phyloP scores from a whole-genome alignment of 35 echinoderm and acorn worm genomes.

The Amphiura filiformis region DNA sequence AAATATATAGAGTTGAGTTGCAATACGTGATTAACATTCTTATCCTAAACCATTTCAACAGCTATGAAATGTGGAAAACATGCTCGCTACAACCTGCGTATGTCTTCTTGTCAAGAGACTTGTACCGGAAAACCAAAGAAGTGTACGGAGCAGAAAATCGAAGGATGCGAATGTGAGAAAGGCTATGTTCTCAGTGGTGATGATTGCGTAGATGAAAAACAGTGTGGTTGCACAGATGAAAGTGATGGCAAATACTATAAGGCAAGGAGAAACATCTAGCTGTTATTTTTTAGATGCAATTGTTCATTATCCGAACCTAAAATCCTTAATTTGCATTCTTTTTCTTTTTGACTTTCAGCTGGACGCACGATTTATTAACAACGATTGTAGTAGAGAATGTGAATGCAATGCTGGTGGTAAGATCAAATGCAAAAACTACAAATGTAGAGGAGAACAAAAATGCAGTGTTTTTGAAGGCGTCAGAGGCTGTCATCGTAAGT shows the following conservation, averaged over 20 bases:
- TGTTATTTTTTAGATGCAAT: background rate
- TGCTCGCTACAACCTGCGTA: conserved; percentile 24
- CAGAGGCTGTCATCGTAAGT: no score
- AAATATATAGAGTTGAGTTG: no score
- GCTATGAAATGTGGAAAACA: conserved; percentile 59
- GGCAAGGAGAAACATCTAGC: background rate
- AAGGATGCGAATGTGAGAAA: conserved; percentile 63
- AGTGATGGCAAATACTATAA: background rate
- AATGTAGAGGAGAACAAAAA: no score
- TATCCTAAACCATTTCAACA: background rate
- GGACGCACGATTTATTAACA: conserved; percentile 30
- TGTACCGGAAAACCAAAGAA: conserved; percentile 35
- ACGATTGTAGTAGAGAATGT: conserved; percentile 35
- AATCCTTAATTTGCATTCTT: background rate
- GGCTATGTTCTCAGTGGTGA: conserved; percentile 54
- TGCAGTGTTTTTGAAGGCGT: no score
- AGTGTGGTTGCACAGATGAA: conserved; percentile 52
- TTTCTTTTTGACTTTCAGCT: conserved; percentile 21
- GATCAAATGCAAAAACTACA: no score
- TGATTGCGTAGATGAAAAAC: conserved; percentile 29
- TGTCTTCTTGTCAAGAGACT: conserved; percentile 52
- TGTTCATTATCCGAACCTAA: background rate
- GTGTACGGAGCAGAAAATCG: conserved; percentile 25
- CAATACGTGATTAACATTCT: no score
- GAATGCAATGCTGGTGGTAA: conserved; percentile 23